phyloP scores from a whole-genome alignment of 2,888 invertebrate species.

The Troides aeacus region DNA sequence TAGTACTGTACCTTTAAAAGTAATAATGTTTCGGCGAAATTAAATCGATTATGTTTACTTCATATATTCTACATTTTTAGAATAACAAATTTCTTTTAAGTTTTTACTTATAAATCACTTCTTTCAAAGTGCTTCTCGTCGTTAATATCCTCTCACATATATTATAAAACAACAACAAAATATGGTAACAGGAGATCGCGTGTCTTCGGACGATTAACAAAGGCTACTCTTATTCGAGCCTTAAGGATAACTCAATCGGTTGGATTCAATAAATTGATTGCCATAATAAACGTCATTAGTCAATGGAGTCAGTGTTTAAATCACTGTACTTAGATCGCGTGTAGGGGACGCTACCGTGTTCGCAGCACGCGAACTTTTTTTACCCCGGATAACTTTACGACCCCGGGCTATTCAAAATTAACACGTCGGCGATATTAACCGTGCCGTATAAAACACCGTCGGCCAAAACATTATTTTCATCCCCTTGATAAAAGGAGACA shows the following conservation, averaged over 20 bases:
- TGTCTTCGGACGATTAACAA: constrained; percentile 62
- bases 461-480: constrained; percentile 31
- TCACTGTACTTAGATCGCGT: constrained; percentile 62
- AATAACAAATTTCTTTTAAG: too few relatives aligned
- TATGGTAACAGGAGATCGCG: constrained; percentile 46
- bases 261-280: constrained; percentile 69
- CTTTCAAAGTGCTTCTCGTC: not conserved
- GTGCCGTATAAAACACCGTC: constrained; percentile 35
- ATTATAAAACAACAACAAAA: constrained; percentile 41
- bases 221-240: constrained; percentile 56
- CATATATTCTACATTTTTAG: too few relatives aligned
- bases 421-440: constrained; percentile 37
- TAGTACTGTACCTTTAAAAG: too few relatives aligned
- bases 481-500: constrained; percentile 28
- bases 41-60: too few relatives aligned
- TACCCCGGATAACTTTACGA: constrained; percentile 36
- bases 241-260: constrained; percentile 69
- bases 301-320: constrained; percentile 64
- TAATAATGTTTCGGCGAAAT: too few relatives aligned
- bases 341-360: constrained; percentile 66
- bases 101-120: not conserved
- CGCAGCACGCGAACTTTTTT: constrained; percentile 55
- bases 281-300: constrained; percentile 76
- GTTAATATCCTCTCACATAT: constrained; percentile 44
- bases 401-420: constrained; percentile 37